A percentile compares a stretch with the other conserved stretches of the same genome.
Evolutionary conservation across 1,140 invertebrate species (phyloP).

Genomic region (Drosophila nigrodunni): DNA sequence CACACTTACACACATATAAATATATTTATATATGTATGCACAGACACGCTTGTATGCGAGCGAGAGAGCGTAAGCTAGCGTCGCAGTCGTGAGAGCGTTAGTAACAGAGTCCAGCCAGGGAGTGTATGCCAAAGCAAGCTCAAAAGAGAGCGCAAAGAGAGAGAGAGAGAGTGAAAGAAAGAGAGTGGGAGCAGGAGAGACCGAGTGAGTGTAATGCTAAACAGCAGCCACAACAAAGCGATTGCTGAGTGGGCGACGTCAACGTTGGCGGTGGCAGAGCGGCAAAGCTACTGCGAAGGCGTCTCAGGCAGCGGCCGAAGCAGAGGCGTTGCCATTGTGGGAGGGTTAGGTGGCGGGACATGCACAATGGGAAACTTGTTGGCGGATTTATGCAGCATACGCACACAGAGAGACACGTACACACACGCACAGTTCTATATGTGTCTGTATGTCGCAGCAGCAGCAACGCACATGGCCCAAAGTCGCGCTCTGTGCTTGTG

Average conservation of each 20-base stretch:
- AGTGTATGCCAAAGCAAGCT: too few relatives aligned
- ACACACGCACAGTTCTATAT: background rate
- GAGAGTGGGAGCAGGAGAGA: constrained; percentile 9
- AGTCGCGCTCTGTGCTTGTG: constrained; percentile 27
- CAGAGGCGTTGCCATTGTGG: background rate
- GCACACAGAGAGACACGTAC: constrained; percentile 31
- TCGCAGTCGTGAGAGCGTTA: constrained; percentile 34
- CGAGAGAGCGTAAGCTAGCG: constrained; percentile 36
- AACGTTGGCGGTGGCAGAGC: background rate
- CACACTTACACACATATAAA: constrained; percentile 1
- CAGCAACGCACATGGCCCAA: constrained; percentile 61
- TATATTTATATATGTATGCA: background rate
- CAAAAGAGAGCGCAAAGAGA: background rate
- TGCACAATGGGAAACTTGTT: constrained; percentile 83
- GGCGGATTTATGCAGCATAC: constrained; percentile 77
- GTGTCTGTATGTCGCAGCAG: constrained; percentile 2
- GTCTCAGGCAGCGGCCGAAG: background rate
- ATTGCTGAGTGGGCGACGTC: constrained; percentile 28
- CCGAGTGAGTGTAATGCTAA: constrained; percentile 19
- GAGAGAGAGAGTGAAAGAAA: background rate
- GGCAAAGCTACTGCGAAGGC: background rate
- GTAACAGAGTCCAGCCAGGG: constrained; percentile 33
- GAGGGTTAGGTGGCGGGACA: constrained; percentile 41
- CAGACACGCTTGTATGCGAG: constrained; percentile 11
- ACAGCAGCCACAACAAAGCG: constrained; percentile 54